A percentile compares a stretch with the other conserved stretches of the same genome.
Conservation (phyloP, 2,797 vertebrate genomes). For the Hemitrygon akajei region DNA sequence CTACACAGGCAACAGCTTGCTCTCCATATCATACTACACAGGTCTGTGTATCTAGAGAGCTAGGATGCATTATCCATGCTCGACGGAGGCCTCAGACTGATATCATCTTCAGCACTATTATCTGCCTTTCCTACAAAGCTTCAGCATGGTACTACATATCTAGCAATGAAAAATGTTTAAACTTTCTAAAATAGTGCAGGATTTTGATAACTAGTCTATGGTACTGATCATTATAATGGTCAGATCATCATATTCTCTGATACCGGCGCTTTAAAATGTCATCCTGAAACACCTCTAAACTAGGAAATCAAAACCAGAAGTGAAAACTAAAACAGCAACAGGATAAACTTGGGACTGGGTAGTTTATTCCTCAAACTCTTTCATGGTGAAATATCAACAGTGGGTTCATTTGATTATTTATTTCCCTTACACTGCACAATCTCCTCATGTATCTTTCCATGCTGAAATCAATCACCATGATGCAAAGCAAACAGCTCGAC, state of each 20-base stretch:
- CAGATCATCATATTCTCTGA: not conserved
- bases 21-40: no score
- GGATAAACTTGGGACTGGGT: not conserved
- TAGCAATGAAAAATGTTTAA: not conserved
- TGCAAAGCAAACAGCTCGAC: not conserved
- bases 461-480: not conserved
- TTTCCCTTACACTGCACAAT: not conserved
- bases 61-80: no score
- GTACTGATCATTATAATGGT: not conserved
- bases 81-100: no score
- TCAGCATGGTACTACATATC: no score
- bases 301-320: not conserved
- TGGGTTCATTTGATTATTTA: not conserved
- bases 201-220: not conserved
- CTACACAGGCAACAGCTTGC: no score
- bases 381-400: not conserved
- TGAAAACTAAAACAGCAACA: not conserved
- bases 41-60: no score
- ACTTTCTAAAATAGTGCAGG: not conserved
- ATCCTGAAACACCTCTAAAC: not conserved
- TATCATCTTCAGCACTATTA: no score
- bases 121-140: no score
- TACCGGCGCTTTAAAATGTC: not conserved
- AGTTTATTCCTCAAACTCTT: not conserved
- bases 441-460: not conserved